Conservation (phyloP, 2,888 invertebrate species). For the Nebria salina region DNA sequence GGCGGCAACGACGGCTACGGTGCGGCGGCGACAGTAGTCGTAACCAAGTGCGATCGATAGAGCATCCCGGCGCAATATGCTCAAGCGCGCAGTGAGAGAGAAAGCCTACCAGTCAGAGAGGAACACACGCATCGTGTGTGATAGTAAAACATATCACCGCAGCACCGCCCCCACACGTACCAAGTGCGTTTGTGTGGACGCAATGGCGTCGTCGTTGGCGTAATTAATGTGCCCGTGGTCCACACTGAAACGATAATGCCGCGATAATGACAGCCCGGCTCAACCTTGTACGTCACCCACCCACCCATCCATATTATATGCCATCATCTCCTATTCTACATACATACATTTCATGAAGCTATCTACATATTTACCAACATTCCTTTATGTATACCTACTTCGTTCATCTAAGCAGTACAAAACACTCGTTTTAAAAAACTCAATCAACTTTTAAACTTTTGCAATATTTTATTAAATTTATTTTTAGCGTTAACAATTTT, state of each 20-base stretch:
- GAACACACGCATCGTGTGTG: slow-evolving; percentile 20
- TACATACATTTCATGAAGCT: slow-evolving; percentile 41
- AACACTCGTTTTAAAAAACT: no score
- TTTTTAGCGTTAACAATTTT: no score
- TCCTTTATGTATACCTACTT: no score
- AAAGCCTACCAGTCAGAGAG: slow-evolving; percentile 15
- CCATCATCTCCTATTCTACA: slow-evolving; percentile 46
- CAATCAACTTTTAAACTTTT: no score
- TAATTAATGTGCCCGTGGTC: slow-evolving; percentile 62
- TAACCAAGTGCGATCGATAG: slow-evolving; percentile 32
- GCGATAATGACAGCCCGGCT: slow-evolving; percentile 65
- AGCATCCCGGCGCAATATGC: slow-evolving; percentile 47
- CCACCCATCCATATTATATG: slow-evolving; percentile 38
- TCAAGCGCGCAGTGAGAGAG: slow-evolving; percentile 3
- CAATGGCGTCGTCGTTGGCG: slow-evolving; percentile 40
- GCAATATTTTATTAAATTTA: no score
- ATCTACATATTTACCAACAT: slow-evolving; percentile 4
- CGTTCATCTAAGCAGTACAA: no score
- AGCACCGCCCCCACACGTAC: slow-evolving; percentile 9
- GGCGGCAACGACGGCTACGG: slow-evolving; percentile 18
- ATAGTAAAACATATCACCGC: neutral
- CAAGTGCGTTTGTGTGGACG: neutral
- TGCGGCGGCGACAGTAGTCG: neutral
- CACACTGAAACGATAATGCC: slow-evolving; percentile 65
- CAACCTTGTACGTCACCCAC: slow-evolving; percentile 60